phyloP scores from a whole-genome alignment of 2,113 vertebrate species.

The Miniopterus natalensis region DNA sequence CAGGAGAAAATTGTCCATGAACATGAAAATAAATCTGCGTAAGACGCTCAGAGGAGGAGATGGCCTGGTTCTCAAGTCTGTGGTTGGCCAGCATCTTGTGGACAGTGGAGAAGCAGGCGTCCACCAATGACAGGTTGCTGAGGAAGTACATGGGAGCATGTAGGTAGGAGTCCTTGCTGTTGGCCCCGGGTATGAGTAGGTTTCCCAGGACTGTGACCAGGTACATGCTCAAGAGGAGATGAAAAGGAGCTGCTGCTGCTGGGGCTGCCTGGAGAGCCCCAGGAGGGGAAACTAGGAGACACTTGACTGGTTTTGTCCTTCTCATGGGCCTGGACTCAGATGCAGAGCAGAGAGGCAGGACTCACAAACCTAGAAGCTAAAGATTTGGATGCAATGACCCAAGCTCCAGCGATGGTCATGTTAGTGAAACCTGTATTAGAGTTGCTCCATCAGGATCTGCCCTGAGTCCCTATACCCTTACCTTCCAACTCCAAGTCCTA shows the following conservation, averaged over 20 bases:
- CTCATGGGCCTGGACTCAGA: not conserved
- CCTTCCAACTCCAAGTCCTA: not conserved
- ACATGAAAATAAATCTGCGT: conserved; percentile 74
- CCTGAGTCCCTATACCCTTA: not conserved
- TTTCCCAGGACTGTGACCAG: conserved; percentile 74
- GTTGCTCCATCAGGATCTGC: not conserved
- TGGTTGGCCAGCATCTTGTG: conserved; percentile 80
- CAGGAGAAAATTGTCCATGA: conserved; percentile 81
- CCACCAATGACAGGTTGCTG: conserved; percentile 78
- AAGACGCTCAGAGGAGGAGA: conserved; percentile 78
- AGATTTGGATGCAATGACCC: not conserved
- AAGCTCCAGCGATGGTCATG: not conserved
- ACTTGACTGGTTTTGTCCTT: not conserved
- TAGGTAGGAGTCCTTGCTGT: conserved; percentile 47
- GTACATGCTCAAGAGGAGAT: conserved; percentile 78
- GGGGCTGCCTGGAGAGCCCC: conserved; percentile 75
- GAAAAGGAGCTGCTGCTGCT: conserved; percentile 68
- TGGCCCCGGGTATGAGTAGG: conserved; percentile 62
- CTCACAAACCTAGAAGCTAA: not conserved
- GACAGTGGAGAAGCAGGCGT: conserved; percentile 77
- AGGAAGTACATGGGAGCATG: conserved; percentile 83
- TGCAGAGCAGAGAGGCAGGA: not conserved
- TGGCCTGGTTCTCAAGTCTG: not conserved
- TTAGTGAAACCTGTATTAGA: not conserved
- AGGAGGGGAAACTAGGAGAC: conserved; percentile 55